Conservation (phyloP, 2,888 invertebrate genomes). For the Diogma glabrata region DNA sequence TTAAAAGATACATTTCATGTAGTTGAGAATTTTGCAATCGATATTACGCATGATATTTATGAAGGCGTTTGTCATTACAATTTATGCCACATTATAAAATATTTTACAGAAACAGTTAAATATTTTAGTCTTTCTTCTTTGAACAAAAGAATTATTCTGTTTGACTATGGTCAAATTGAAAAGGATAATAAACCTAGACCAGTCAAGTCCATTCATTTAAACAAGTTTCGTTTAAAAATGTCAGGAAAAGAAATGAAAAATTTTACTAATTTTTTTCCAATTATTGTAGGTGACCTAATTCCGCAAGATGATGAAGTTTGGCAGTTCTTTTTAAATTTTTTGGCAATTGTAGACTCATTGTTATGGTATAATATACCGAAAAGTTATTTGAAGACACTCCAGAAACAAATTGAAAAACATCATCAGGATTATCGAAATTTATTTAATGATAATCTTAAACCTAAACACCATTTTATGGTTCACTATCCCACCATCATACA, state of each 20-base stretch:
- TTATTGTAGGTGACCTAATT: background rate
- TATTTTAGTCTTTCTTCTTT: background rate
- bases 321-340: background rate
- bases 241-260: background rate
- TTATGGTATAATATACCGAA: background rate
- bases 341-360: background rate
- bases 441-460: slow-evolving; percentile 9
- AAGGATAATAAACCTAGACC: background rate
- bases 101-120: background rate
- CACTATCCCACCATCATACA: slow-evolving; percentile 10
- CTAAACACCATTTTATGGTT: slow-evolving; percentile 9
- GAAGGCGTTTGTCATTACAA: background rate
- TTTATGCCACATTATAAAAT: background rate
- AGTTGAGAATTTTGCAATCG: background rate
- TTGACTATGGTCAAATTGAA: background rate
- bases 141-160: background rate
- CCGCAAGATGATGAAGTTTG: background rate
- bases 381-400: slow-evolving; percentile 22
- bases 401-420: slow-evolving; percentile 6
- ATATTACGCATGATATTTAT: background rate
- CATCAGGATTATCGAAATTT: slow-evolving; percentile 5
- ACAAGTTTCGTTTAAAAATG: background rate
- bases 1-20: background rate
- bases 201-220: background rate
- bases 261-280: background rate